Base-by-base conservation (phyloP, 2,797 vertebrate species). In the Cirrhinus mrigala region DNA sequence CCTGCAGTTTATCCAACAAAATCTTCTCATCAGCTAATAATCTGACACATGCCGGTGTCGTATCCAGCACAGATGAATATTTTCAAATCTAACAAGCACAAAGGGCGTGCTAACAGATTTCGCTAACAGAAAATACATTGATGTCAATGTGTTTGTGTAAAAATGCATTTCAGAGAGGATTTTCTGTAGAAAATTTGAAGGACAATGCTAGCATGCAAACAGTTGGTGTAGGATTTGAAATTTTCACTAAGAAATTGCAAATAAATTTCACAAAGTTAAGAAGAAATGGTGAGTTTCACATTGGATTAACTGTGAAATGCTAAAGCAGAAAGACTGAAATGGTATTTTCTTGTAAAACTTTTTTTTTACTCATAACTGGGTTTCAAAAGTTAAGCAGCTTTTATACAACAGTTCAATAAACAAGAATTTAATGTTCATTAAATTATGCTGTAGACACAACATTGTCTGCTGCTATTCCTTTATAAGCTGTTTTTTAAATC, bases 1-100 rank as follows among this genome's bases (percentile, higher is more conserved):
- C 76, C 76, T 27, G 37, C 76, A 18, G 56, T 62, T 79, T 46
- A 64, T 79, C 37, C 76, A 64, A 46, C 15, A 62, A 62, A 64
- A 46, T 62, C 46, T 29, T 29, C 24, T 74, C 11, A 18, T 74
- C 14, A 16, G 44, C 9, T 46, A 46, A 27, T 48, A 79, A 64
- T 79, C 58, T 29, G 40, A 37, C 73, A 74, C 48, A 76, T n/a
- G 20, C 6, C 10, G 6, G 58, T 56, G 29, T n/a, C 29, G 4
- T 56, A 15, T 76, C 29, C 20, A 22, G 37, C 12, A 56, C 52
- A 40, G 52, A 2, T n/a, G 12, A 58, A 58, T 56, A 16, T n/a
- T 56, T 15, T 58, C 29, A 40, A 40, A 37, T 15, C 18, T 29
- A 77, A 58, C 11, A 37, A 14, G 18, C 3, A 58, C 33, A n/a